These are phyloP conservation scores for Calyptomena viridis DNA, from an alignment of 2,113 vertebrate species.

Conservation along the genomic window DNA sequence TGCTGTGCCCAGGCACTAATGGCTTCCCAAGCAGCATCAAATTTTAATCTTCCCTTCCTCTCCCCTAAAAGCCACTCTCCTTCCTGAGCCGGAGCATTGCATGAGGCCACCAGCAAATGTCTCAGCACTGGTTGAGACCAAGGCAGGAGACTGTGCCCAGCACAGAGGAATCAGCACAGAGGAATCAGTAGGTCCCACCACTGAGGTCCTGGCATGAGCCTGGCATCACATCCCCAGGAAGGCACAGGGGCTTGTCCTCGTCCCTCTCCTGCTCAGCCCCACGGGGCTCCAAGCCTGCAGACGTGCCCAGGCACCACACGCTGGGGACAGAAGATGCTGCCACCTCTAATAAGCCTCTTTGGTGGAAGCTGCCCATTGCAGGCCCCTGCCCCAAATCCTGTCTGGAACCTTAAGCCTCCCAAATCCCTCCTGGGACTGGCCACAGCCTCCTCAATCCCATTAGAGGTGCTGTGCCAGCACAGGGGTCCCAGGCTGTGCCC, in stretches of 20 bases:
- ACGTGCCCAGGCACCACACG: background rate
- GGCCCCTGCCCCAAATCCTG: conserved; percentile 48
- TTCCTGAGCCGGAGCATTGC: background rate
- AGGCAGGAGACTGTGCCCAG: background rate
- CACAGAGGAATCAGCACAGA: no score
- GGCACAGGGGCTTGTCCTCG: background rate
- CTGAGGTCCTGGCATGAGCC: fast-evolving
- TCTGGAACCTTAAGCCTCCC: conserved; percentile 66
- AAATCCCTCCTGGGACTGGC: conserved; percentile 52
- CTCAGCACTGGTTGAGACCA: background rate
- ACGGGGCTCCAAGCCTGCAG: fast-evolving
- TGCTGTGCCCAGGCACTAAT: conserved; percentile 52
- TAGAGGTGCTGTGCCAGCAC: background rate
- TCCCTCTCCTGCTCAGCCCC: background rate
- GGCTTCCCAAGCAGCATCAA: conserved; percentile 66
- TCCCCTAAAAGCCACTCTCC: conserved; percentile 40
- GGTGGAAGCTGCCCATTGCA: background rate
- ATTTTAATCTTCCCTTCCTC: conserved; percentile 49
- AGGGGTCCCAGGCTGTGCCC: background rate
- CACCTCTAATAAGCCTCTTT: conserved; percentile 57
- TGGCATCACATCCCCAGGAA: fast-evolving
- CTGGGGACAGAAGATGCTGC: background rate
- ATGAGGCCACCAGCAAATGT: background rate
- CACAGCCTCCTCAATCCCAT: conserved; percentile 2
- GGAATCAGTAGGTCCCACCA: background rate